Evolutionary conservation across 35 echinoderm and acorn worm species (phyloP).

Genomic region (Ophiothrix spiculata): DNA sequence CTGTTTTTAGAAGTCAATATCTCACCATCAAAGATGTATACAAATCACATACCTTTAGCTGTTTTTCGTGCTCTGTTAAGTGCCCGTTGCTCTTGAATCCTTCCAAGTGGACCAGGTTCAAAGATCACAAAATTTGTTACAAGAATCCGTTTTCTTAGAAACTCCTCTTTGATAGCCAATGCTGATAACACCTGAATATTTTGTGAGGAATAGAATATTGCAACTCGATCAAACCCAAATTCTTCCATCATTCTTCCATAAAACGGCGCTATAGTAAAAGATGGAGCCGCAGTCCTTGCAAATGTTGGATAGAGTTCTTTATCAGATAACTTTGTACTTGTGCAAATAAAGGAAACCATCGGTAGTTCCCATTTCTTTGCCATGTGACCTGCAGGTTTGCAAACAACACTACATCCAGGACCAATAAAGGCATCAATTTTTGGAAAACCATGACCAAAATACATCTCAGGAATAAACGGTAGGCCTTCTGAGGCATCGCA

Average conservation of each 20-base stretch:
- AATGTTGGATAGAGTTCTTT: slow-evolving; percentile 67
- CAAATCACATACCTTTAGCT: too few relatives aligned
- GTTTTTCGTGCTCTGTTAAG: too few relatives aligned
- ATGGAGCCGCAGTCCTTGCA: neutral
- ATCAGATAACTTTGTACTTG: slow-evolving; percentile 37
- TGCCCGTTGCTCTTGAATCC: too few relatives aligned
- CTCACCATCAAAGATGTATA: too few relatives aligned
- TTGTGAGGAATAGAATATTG: too few relatives aligned
- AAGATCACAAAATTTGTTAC: too few relatives aligned
- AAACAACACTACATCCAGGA: slow-evolving; percentile 52
- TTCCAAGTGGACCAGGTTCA: too few relatives aligned
- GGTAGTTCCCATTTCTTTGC: slow-evolving; percentile 63
- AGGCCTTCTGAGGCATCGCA: neutral
- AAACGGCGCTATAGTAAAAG: neutral
- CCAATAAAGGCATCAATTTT: slow-evolving; percentile 76
- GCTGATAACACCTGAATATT: too few relatives aligned
- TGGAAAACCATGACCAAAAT: too few relatives aligned
- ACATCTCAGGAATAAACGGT: neutral
- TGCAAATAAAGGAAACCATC: slow-evolving; percentile 73
- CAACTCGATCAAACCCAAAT: neutral
- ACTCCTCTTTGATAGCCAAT: too few relatives aligned
- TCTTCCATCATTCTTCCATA: neutral
- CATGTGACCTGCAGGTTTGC: slow-evolving; percentile 60
- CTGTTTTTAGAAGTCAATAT: too few relatives aligned
- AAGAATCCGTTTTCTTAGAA: too few relatives aligned